These are phyloP conservation scores for Otus sunia DNA, from an alignment of 2,113 vertebrate genomes.

Conservation along the genomic window DNA sequence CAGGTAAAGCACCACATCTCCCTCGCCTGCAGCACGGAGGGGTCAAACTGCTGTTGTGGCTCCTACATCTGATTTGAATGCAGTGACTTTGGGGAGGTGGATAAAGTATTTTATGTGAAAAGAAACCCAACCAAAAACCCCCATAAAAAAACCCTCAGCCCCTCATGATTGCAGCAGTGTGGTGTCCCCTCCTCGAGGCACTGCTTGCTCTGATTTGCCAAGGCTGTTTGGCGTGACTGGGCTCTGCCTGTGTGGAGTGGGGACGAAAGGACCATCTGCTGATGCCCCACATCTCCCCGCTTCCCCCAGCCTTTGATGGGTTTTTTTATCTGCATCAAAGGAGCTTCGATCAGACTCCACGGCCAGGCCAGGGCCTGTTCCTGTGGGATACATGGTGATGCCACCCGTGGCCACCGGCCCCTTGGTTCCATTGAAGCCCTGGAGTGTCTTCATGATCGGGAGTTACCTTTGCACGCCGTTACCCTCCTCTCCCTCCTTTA, in stretches of 20 bases:
- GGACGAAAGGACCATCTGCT: neutral
- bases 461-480: fast-evolving
- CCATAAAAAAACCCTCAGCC: neutral
- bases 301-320: neutral
- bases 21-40: fast-evolving
- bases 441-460: neutral
- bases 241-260: neutral
- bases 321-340: neutral
- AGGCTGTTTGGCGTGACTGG: fast-evolving
- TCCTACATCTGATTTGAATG: neutral
- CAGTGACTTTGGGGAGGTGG: neutral
- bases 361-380: neutral
- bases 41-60: neutral
- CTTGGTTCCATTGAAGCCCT: neutral
- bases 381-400: neutral
- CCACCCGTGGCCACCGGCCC: fast-evolving
- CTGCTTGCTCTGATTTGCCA: neutral
- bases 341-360: neutral
- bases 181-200: neutral
- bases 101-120: neutral
- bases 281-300: fast-evolving
- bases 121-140: neutral
- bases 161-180: fast-evolving
- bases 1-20: fast-evolving
- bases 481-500: neutral